Evolutionary conservation across 2,797 vertebrate genomes (phyloP).

Genomic region (Alosa sapidissima): DNA sequence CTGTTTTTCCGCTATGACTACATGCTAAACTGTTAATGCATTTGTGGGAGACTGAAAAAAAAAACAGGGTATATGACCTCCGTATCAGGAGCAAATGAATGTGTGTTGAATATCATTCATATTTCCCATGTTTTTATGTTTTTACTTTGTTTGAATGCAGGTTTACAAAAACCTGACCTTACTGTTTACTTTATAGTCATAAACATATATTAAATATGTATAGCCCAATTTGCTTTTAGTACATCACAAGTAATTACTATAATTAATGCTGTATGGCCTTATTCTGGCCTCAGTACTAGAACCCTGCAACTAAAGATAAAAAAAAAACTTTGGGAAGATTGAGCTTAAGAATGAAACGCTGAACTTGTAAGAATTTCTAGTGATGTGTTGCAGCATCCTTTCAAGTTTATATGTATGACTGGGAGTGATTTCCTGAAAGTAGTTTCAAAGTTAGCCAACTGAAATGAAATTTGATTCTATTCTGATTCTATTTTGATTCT

Average conservation of each 20-base stretch:
- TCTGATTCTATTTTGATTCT: not conserved
- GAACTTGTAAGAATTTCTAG: not conserved
- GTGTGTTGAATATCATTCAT: not conserved
- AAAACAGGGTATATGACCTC: not conserved
- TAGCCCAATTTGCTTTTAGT: not conserved
- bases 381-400: not conserved
- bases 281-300: not conserved
- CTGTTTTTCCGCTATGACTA: not conserved
- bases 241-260: not conserved
- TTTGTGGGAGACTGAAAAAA: not conserved
- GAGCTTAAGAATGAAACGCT: not conserved
- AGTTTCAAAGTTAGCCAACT: not conserved
- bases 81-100: not conserved
- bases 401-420: not conserved
- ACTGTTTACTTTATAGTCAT: not conserved
- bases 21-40: not conserved
- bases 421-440: not conserved
- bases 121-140: not conserved
- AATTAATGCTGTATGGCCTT: not conserved
- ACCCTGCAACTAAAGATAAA: not conserved
- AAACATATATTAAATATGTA: not conserved
- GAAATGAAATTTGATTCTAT: not conserved
- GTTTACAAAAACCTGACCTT: not conserved
- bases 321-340: not conserved
- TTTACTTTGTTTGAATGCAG: not conserved